Percentiles rank a stretch among this genome's conserved stretches.
phyloP scores from a whole-genome alignment of 1,140 invertebrate species.

The Drosophila cardini region DNA sequence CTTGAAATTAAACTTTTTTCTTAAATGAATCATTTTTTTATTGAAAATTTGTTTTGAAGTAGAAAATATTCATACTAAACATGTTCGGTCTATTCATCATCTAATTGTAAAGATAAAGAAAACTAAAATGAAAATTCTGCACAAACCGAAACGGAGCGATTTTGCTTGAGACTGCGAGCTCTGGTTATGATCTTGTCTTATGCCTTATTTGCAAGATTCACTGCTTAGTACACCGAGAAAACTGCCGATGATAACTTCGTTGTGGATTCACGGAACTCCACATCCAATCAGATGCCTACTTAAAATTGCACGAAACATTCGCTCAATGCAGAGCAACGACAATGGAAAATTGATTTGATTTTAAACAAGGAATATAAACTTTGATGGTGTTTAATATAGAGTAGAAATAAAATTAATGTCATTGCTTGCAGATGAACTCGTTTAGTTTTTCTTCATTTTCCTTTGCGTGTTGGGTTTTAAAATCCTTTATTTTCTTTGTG shows the following conservation, averaged over 20 bases:
- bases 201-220: constrained; percentile 89
- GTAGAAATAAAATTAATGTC: constrained; percentile 19
- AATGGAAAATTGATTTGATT: no score
- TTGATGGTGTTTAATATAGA: constrained; percentile 7
- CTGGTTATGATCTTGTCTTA: constrained; percentile 89
- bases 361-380: constrained; percentile 1
- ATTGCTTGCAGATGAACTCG: constrained; percentile 36
- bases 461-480: constrained; percentile 43
- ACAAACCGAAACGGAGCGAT: no score
- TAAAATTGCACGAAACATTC: constrained; percentile 87
- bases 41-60: no score
- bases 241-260: constrained; percentile 71
- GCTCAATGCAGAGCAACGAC: no score
- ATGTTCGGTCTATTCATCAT: no score
- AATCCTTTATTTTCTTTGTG: constrained; percentile 48
- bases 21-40: no score
- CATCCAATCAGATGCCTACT: constrained; percentile 84
- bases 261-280: constrained; percentile 57
- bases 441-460: constrained; percentile 53
- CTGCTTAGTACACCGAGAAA: no score
- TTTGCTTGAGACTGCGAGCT: no score
- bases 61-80: no score
- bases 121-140: no score
- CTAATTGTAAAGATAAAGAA: no score
- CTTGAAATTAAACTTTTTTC: no score